Evolutionary conservation across 2,888 invertebrate genomes (phyloP), one percentile per base, ranked within the genome.

Genomic region (Tholera decimalis): DNA sequence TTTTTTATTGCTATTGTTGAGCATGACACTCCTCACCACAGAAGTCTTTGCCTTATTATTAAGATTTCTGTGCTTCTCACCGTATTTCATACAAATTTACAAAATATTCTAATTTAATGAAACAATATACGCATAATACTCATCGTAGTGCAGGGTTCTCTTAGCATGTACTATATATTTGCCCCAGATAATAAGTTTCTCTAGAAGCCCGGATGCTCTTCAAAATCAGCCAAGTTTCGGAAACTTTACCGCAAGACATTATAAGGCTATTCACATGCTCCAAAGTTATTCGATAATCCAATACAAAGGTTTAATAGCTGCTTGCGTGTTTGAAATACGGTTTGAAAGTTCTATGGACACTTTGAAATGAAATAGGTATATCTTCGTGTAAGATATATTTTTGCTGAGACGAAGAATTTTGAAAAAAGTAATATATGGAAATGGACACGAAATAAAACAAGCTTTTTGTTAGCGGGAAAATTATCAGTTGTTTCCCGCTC

Each of bases 211-310:
- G 37, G 15, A 39, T 51, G 55, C 24, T 60, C 41, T 57, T 50
- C 43, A 55, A 69, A 62, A 54, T 56, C 2, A 8, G 8, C 44
- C 9, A 50, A 75, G 76, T 62, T 63, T 44, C 55, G 4, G 13
- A 30, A 73, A 73, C 43, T 75, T 55, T 6, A 15, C 57, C 44
- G n/a, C 51, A 56, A 59, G 47, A 33, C 37, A 28, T 59, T 75
- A 46, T 37, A 58, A 47, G 43, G 43, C 70, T 62, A 70, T 59
- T 56, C 58, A 63, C 33, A 62, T 58, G 55, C 51, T 58, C 18
- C 13, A 20, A 58, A 69, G 50, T 55, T 69, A 22, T 50, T 69
- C 41, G 26, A 62, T 68, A 55, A 58, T 69, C 41, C 22, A 54
- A 62, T 62, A 30, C 24, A 46, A 57, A 26, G 44, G 47, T 46